These are phyloP conservation scores for Mormyrus hasselquistii DNA, from an alignment of 2,797 vertebrate genomes.

Conservation along the genomic window DNA sequence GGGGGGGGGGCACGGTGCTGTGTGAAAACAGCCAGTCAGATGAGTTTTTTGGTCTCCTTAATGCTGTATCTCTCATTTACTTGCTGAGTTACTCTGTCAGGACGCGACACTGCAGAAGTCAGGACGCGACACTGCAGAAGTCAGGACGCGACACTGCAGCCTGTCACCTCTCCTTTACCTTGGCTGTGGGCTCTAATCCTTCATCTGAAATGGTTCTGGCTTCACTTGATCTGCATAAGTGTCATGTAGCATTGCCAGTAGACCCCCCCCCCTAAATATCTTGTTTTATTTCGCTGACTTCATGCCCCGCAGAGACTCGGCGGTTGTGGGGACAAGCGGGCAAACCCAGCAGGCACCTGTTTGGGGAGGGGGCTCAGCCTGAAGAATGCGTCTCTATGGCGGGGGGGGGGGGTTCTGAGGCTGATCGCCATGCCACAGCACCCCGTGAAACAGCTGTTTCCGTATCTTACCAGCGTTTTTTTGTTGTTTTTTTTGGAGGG, in stretches of 20 bases:
- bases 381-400: background rate
- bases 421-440: background rate
- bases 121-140: too few relatives aligned
- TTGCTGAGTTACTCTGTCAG: background rate
- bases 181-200: background rate
- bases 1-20: background rate
- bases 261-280: background rate
- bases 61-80: background rate
- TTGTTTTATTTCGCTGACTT: background rate
- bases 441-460: conserved; percentile 50
- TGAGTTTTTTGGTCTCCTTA: background rate
- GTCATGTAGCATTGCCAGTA: background rate
- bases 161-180: background rate
- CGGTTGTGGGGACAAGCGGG: background rate
- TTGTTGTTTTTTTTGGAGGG: conserved; percentile 23
- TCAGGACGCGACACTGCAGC: background rate
- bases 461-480: conserved; percentile 33
- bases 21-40: too few relatives aligned
- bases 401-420: background rate
- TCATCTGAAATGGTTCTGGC: background rate
- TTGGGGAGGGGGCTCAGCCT: background rate
- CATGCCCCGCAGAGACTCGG: background rate
- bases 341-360: background rate
- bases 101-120: too few relatives aligned
- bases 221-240: background rate